Conservation (phyloP, 2,888 invertebrate species). For the Coenonympha glycerion region DNA sequence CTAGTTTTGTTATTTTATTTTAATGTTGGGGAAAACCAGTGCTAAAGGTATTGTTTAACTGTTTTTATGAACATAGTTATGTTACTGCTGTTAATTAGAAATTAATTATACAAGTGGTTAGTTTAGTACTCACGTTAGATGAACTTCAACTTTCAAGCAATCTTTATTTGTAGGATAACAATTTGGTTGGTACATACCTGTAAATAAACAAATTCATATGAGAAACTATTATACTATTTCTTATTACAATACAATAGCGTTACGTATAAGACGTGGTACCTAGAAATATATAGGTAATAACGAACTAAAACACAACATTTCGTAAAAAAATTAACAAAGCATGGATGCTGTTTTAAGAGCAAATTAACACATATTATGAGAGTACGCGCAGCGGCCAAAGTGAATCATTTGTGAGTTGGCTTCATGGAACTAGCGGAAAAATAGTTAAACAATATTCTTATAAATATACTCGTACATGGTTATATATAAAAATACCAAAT, state of each 20-base stretch:
- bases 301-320: slow-evolving; percentile 56
- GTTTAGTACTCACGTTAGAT: not conserved
- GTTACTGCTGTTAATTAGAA: not conserved
- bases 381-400: slow-evolving; percentile 58
- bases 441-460: too few species aligned
- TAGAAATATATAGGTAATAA: too few species aligned
- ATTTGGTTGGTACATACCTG: slow-evolving; percentile 16
- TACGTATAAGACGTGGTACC: not conserved
- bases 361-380: slow-evolving; percentile 73
- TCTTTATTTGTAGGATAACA: not conserved
- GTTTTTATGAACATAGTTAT: not conserved
- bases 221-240: too few species aligned
- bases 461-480: too few species aligned
- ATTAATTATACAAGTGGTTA: not conserved
- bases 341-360: slow-evolving; percentile 71
- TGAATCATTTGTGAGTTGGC: slow-evolving; percentile 56
- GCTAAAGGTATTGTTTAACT: too few species aligned
- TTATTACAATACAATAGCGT: too few species aligned
- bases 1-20: not conserved
- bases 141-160: not conserved
- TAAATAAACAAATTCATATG: too few species aligned
- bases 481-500: too few species aligned
- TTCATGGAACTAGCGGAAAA: slow-evolving; percentile 1
- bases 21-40: not conserved
- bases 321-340: slow-evolving; percentile 70